Percentiles rank a stretch among this genome's conserved stretches.
Evolutionary conservation across 1,140 invertebrate species (phyloP).

Genomic region (Polypedilum pembai): DNA sequence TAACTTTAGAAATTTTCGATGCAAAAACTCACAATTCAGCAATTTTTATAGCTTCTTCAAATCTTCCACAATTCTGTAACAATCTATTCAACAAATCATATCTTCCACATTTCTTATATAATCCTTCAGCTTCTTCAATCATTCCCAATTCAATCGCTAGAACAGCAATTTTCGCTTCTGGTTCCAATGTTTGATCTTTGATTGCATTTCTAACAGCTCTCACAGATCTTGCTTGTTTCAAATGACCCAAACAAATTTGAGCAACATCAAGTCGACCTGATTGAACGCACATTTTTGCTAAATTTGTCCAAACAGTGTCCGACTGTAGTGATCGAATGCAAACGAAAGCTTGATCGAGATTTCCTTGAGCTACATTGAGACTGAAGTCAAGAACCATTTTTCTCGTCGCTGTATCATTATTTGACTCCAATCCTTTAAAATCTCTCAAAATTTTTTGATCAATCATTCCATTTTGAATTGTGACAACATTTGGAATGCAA

Average conservation of each 20-base stretch:
- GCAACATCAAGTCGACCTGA: constrained; percentile 89
- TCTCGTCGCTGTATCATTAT: constrained; percentile 62
- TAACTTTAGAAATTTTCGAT: constrained; percentile 53
- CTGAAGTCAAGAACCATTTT: constrained; percentile 91
- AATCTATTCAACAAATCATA: constrained; percentile 82
- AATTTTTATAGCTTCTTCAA: constrained; percentile 67
- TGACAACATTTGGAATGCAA: constrained; percentile 56
- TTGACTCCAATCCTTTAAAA: constrained; percentile 74
- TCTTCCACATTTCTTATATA: constrained; percentile 72
- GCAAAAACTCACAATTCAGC: constrained; percentile 55
- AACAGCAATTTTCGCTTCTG: constrained; percentile 77
- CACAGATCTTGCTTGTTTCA: constrained; percentile 85
- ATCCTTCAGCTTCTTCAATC: constrained; percentile 79
- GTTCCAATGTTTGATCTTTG: constrained; percentile 59
- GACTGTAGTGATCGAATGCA: constrained; percentile 81
- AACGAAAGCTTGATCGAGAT: constrained; percentile 91
- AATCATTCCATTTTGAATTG: constrained; percentile 44
- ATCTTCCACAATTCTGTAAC: constrained; percentile 61
- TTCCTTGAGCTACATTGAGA: constrained; percentile 70
- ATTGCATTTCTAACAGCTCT: constrained; percentile 71
- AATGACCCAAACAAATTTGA: constrained; percentile 87
- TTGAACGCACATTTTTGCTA: constrained; percentile 94
- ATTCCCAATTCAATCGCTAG: constrained; percentile 87
- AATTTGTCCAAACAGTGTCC: constrained; percentile 87
- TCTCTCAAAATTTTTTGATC: constrained; percentile 72